A percentile compares a stretch with the other conserved stretches of the same genome.
phyloP scores from a whole-genome alignment of 2,797 vertebrate genomes.

The Heterohyrax brucei region DNA sequence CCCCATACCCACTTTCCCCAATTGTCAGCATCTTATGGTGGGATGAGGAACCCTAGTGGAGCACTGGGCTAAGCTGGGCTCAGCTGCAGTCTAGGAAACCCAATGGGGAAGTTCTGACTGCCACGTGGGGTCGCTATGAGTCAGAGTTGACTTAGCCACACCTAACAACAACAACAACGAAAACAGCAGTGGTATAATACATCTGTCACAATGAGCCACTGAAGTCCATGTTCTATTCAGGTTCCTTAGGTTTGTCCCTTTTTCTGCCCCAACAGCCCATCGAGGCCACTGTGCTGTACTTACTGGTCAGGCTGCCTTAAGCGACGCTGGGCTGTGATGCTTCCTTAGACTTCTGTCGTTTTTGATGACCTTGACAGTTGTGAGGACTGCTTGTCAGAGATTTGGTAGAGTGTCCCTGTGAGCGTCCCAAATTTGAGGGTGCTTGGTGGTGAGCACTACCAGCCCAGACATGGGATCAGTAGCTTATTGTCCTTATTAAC shows the following conservation, averaged over 20 bases:
- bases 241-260: background rate
- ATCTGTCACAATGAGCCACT: background rate
- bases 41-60: no score
- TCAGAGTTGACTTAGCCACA: no score
- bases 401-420: background rate
- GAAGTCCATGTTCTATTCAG: rapidly evolving
- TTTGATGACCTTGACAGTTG: background rate
- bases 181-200: background rate
- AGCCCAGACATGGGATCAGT: no score
- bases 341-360: no score
- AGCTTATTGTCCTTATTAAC: no score
- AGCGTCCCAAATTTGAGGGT: no score
- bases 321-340: background rate
- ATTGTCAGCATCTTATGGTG: rapidly evolving
- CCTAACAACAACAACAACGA: no score
- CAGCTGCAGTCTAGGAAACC: no score
- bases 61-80: no score
- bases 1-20: background rate
- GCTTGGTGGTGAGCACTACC: no score
- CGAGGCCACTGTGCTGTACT: rapidly evolving
- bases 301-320: rapidly evolving
- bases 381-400: rapidly evolving
- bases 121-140: no score
- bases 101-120: no score
- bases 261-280: background rate